Evolutionary conservation across 1,140 invertebrate species (phyloP).

Genomic region (Daktulosphaira vitifoliae): DNA sequence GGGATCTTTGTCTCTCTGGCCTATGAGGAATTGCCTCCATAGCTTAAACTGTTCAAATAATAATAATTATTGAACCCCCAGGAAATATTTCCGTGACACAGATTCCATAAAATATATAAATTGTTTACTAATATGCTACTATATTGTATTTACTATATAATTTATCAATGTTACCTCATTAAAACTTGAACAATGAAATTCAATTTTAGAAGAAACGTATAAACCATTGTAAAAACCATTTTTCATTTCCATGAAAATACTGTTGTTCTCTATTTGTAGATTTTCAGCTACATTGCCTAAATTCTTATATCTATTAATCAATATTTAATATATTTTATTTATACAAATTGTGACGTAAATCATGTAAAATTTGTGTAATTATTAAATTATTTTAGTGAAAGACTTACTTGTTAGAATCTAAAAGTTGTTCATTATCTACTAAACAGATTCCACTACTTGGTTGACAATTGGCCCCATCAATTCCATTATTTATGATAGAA

Average conservation of each 20-base stretch:
- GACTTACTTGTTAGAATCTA: background rate
- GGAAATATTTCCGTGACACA: too few relatives aligned
- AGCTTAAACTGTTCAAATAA: too few relatives aligned
- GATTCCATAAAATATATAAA: too few relatives aligned
- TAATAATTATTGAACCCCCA: too few relatives aligned
- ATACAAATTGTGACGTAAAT: too few relatives aligned
- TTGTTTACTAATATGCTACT: too few relatives aligned
- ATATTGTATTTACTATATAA: too few relatives aligned
- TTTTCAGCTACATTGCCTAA: background rate
- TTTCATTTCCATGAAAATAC: constrained; percentile 1
- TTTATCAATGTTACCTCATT: constrained; percentile 6
- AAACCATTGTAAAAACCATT: constrained; percentile 14
- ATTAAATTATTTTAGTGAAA: too few relatives aligned
- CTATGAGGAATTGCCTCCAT: too few relatives aligned
- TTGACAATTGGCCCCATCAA: constrained; percentile 2
- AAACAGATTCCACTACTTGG: constrained; percentile 12
- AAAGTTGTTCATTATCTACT: background rate
- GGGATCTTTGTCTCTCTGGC: too few relatives aligned
- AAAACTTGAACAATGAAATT: constrained; percentile 9
- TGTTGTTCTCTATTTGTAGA: background rate
- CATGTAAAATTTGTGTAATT: too few relatives aligned
- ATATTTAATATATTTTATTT: too few relatives aligned
- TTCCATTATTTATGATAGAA: constrained; percentile 20
- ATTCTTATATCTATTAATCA: constrained; percentile 9
- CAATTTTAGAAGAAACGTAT: constrained; percentile 9